Evolutionary conservation across 2,113 vertebrate species (phyloP), one percentile per base, ranked within the genome.

Genomic region (Sander vitreus): DNA sequence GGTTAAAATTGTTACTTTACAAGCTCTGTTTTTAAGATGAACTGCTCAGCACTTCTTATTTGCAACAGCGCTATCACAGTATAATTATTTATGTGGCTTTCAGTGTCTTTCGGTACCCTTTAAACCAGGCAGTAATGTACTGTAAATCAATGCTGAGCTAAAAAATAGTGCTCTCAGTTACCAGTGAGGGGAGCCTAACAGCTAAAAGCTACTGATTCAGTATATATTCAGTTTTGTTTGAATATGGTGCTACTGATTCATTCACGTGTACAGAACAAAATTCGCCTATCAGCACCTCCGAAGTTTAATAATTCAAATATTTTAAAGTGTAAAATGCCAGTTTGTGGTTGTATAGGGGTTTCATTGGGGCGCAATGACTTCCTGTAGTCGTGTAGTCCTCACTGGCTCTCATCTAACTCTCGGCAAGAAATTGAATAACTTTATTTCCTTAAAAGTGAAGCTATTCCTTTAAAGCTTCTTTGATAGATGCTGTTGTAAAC

Each of bases 171-270:
- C 60, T 58, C n/a, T 58, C 9, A 58, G 53, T 73, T 23, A 45
- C 45, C 73, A 64, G 25, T 50, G 16, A 70, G 65, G 21, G 55
- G 79, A 54, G 72, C 48, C 63, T 39, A 27, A 39, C 25, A 9
- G 25, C 51, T 43, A 57, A 65, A 73, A 57, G 60, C 27, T 50
- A 58, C 43, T 48, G 30, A 39, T 14, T 50, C 16, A 45, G 0
- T 6, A 33, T 25, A 15, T 2, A 60, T 30, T 13, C 15, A 19
- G 19, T 53, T 73, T 50, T 27, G 60, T 54, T 43, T 43, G 6
- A 69, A 51, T 51, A 27, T 78, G 16, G 5, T 60, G 43, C 36
- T 66, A 5, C 27, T 30, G 16, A 33, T 54, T 45, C 6, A 60
- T 64, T 54, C 7, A n/a, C 0, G 1, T 51, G 6, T 25, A 16